Evolutionary conservation across 2,888 invertebrate genomes (phyloP), one percentile per base, ranked within the genome.

Genomic region (Tenthredo livida): DNA sequence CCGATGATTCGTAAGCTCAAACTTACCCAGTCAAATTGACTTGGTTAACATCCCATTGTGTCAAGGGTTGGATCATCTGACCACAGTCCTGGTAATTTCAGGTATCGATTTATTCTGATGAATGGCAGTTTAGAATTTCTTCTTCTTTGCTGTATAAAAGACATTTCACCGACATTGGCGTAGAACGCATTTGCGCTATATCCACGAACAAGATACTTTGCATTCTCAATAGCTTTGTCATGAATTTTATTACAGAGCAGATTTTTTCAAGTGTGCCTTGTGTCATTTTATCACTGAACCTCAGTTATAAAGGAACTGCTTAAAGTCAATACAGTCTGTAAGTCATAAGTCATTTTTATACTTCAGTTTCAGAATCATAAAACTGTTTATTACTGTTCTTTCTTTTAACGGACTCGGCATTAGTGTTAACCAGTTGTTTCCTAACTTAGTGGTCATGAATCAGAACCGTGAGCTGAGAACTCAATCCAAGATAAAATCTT

Each of bases 271-370:
- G n/a, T n/a, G 25, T 21, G 4, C n/a, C 70, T 70, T n/a, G 7
- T 7, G 17, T 33, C 37, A n/a, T 70, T 70, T n/a, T 2, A 61
- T 61, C 25, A 25, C 6, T 7, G 54, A n/a, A n/a, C n/a, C 54
- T n/a, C 54, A 21, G 61, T 25, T 61, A 61, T 25, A 25, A 61
- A 9, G 3, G 4, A 61, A 61, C 61, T 21, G 12, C 61, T 21
- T 4, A 25, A 25, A 61, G 61, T 21, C 21, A 61, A 61, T 21
- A 21, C 21, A 61, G 25, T 61, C 10, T 25, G 61, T 61, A 25
- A 61, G 21, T 61, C 61, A 10, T 61, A 61, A 61, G 25, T 61
- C 61, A 61, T 25, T 61, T 61, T 61, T 61, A 61, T 61, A 61
- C 61, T 61, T 21, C 25, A 61, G 61, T 61, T 61, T 12, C 25